A percentile compares a stretch with the other conserved stretches of the same genome.
Conservation (phyloP, 1,140 invertebrate genomes). For the Danaus melanippus region DNA sequence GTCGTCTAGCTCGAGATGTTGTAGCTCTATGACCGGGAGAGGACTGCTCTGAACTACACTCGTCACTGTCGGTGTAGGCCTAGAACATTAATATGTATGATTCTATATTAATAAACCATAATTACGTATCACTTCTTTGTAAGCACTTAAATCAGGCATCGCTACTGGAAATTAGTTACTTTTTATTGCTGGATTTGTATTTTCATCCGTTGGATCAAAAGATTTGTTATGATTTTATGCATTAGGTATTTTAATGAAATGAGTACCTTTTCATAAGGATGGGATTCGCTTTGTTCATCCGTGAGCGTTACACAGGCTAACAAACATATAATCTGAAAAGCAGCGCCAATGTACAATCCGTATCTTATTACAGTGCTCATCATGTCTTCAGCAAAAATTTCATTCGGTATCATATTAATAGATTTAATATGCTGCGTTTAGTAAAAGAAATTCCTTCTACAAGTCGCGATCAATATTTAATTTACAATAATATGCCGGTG, state of each 20-base stretch:
- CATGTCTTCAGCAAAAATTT: constrained; percentile 73
- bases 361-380: constrained; percentile 78
- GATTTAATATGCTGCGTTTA: too few species aligned
- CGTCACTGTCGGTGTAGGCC: constrained; percentile 61
- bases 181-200: too few species aligned
- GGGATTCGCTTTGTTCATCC: constrained; percentile 53
- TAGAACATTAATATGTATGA: constrained; percentile 24
- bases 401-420: constrained; percentile 52
- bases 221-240: background rate
- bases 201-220: background rate
- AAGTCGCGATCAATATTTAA: too few species aligned
- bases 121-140: too few species aligned
- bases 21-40: constrained; percentile 57
- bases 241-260: background rate
- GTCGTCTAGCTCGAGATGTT: constrained; percentile 43
- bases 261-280: constrained; percentile 57
- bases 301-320: constrained; percentile 76
- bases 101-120: too few species aligned
- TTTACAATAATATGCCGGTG: too few species aligned
- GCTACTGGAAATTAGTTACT: too few species aligned
- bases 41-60: constrained; percentile 63
- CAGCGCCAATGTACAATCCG: constrained; percentile 78
- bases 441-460: too few species aligned
- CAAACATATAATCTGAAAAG: constrained; percentile 79
- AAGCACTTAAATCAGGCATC: too few species aligned